Evolutionary conservation across 2,113 vertebrate genomes (phyloP).

Genomic region (Muntiacus reevesi): DNA sequence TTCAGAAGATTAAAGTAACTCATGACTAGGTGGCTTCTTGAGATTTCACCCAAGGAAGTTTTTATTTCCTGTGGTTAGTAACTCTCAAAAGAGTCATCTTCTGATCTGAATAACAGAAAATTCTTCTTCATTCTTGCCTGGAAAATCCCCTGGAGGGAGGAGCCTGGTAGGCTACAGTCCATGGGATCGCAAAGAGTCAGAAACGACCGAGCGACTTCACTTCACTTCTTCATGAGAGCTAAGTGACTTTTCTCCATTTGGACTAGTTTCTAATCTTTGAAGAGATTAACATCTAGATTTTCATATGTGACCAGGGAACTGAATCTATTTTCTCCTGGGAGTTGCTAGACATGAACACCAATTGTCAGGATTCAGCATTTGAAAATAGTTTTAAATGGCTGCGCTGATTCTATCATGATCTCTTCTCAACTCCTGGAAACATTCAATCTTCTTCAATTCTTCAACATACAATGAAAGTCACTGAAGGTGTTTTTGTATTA

Average conservation of each 20-base stretch:
- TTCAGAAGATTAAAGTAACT: neutral
- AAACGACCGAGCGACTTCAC: neutral
- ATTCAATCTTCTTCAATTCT: neutral
- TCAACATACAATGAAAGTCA: neutral
- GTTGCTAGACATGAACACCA: neutral
- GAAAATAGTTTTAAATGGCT: neutral
- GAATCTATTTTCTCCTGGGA: neutral
- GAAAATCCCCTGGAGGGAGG: neutral
- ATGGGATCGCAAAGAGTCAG: neutral
- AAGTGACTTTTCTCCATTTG: neutral
- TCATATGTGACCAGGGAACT: neutral
- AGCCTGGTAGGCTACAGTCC: neutral
- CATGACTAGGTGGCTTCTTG: neutral
- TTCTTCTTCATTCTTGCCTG: neutral
- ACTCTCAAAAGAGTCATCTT: neutral
- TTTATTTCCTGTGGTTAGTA: neutral
- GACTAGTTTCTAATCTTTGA: neutral
- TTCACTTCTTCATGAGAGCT: neutral
- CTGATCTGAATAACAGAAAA: neutral
- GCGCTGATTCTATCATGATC: neutral
- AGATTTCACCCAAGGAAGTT: neutral
- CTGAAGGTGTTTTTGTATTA: neutral
- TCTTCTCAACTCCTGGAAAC: neutral
- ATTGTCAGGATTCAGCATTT: neutral
- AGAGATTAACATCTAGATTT: neutral